These are phyloP conservation scores for Colaptes auratus DNA, from an alignment of 2,113 vertebrate species.

Conservation along the genomic window DNA sequence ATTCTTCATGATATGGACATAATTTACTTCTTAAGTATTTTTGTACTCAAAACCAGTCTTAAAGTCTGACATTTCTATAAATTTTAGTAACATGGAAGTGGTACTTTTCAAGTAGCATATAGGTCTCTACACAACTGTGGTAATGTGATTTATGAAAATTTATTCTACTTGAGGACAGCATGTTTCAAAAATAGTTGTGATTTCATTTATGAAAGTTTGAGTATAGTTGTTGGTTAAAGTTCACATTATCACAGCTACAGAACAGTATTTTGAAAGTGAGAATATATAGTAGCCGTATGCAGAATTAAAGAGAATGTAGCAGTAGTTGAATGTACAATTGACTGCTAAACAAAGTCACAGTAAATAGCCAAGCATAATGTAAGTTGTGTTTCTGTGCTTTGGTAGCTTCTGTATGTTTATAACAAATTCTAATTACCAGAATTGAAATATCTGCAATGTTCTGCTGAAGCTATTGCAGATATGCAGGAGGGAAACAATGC, in stretches of 20 bases:
- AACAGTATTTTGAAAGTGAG: background rate
- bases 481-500: constrained; percentile 73
- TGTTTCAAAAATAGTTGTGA: background rate
- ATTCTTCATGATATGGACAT: background rate
- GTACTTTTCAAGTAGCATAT: background rate
- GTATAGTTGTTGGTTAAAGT: background rate
- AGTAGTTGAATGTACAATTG: background rate
- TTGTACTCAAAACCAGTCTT: background rate
- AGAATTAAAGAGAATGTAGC: background rate
- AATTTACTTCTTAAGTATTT: background rate
- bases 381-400: background rate
- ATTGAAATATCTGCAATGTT: background rate
- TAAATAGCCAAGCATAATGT: background rate
- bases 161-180: background rate
- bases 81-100: background rate
- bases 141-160: background rate
- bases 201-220: background rate
- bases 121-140: background rate
- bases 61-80: background rate
- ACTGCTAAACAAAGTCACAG: background rate
- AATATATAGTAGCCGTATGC: background rate
- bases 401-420: background rate
- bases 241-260: background rate
- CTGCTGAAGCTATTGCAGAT: constrained; percentile 65
- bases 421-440: background rate